A percentile compares a stretch with the other conserved stretches of the same genome.
These are phyloP conservation scores for Ctenoplectra terminalis DNA, from an alignment of 1,140 invertebrate genomes.

Conservation along the genomic window DNA sequence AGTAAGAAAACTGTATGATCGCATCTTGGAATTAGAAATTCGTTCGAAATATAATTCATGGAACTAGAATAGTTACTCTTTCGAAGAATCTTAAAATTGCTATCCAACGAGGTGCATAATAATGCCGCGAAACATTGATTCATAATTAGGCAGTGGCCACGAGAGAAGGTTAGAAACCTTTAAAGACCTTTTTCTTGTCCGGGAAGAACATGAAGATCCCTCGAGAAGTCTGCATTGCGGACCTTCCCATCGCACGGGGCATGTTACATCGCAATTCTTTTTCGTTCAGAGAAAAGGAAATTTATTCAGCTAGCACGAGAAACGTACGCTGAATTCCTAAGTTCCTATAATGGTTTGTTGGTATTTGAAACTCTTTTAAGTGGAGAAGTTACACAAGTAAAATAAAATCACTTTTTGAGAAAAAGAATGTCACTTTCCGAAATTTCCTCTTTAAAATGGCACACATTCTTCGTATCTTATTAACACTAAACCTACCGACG, in stretches of 20 bases:
- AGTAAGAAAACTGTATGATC: too few relatives aligned
- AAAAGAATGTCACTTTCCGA: too few relatives aligned
- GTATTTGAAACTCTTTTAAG: too few relatives aligned
- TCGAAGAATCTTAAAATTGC: neutral
- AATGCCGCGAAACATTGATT: neutral
- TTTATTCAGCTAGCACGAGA: neutral
- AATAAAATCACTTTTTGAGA: too few relatives aligned
- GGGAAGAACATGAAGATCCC: conserved; percentile 35
- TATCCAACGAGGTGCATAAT: neutral
- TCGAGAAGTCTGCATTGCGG: conserved; percentile 52
- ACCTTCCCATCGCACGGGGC: conserved; percentile 12
- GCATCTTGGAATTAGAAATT: too few relatives aligned
- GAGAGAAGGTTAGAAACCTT: conserved; percentile 36
- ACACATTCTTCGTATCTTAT: too few relatives aligned
- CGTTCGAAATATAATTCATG: too few relatives aligned
- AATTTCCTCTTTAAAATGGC: too few relatives aligned
- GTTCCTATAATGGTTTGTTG: too few relatives aligned
- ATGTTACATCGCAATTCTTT: neutral
- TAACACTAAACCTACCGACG: too few relatives aligned
- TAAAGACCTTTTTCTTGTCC: conserved; percentile 23
- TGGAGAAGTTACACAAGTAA: too few relatives aligned
- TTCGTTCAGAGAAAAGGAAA: neutral
- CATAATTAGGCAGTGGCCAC: conserved; percentile 24
- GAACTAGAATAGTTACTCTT: neutral
- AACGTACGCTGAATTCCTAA: neutral